Percentiles rank a stretch among this genome's conserved stretches.
phyloP scores from a whole-genome alignment of 2,888 invertebrate genomes.

The Reticulitermes lucifugus region DNA sequence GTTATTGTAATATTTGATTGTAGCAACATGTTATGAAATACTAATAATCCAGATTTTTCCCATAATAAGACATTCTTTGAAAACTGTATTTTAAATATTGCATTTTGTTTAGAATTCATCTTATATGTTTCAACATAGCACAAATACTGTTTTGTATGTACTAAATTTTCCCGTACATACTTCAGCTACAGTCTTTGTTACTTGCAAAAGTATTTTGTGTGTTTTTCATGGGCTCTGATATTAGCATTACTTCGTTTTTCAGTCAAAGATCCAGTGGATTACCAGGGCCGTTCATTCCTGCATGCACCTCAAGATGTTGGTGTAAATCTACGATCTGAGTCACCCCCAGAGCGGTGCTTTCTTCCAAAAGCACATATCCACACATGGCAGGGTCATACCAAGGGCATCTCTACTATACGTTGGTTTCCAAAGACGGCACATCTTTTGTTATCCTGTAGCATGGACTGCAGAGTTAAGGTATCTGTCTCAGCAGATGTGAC shows the following conservation, averaged over 20 bases:
- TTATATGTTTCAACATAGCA: no score
- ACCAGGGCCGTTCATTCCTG: slow-evolving; percentile 96
- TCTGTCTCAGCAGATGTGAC: slow-evolving; percentile 40
- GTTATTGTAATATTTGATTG: no score
- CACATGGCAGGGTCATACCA: slow-evolving; percentile 97
- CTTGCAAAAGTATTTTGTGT: neutral
- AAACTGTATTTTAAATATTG: no score
- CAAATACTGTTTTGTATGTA: no score
- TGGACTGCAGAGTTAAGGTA: slow-evolving; percentile 97
- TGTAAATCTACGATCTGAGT: slow-evolving; percentile 85
- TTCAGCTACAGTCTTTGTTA: neutral
- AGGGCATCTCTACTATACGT: slow-evolving; percentile 93
- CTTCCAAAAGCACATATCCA: slow-evolving; percentile 95
- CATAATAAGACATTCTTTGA: no score
- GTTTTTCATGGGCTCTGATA: neutral
- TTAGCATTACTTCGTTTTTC: slow-evolving; percentile 58
- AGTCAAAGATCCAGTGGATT: slow-evolving; percentile 95
- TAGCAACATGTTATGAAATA: no score
- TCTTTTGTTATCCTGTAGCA: slow-evolving; percentile 92
- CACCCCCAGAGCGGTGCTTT: slow-evolving; percentile 95
- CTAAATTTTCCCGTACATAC: no score
- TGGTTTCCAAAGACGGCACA: slow-evolving; percentile 97
- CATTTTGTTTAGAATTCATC: no score
- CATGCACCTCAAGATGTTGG: slow-evolving; percentile 94
- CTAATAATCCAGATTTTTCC: no score